Evolutionary conservation across 1,140 invertebrate genomes (phyloP).

Genomic region (Camponotus vicinus): DNA sequence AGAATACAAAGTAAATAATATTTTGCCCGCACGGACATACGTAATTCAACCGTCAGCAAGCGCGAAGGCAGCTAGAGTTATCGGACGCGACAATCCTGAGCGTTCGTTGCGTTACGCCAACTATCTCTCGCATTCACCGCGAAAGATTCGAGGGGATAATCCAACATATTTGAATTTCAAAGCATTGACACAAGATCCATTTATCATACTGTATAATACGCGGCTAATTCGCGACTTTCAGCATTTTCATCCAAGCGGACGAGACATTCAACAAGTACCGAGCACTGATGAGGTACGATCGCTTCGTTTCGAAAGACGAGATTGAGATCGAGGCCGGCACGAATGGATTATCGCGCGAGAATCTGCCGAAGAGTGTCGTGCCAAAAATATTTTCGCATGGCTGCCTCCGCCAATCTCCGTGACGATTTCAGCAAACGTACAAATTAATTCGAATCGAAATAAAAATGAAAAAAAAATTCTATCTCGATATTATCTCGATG

Average conservation of each 20-base stretch:
- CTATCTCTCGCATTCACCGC: background rate
- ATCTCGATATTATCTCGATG: background rate
- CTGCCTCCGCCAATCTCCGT: background rate
- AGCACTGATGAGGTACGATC: background rate
- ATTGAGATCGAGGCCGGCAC: background rate
- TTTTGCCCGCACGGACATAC: background rate
- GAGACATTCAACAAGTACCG: background rate
- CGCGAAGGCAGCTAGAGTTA: conserved; percentile 13
- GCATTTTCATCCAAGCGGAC: background rate
- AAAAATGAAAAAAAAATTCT: background rate
- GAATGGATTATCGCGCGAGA: conserved; percentile 38
- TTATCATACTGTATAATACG: background rate
- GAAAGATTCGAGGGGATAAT: background rate
- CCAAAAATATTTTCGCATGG: conserved; percentile 48
- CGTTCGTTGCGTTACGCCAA: background rate
- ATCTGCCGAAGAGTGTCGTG: conserved; percentile 8
- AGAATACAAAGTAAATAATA: conserved; percentile 14
- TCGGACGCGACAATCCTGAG: conserved; percentile 3
- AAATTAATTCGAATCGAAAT: conserved; percentile 19
- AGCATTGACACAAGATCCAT: background rate
- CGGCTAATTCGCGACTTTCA: background rate
- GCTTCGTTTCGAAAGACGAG: conserved; percentile 9
- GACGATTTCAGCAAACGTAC: conserved; percentile 19
- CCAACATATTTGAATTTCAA: conserved; percentile 2
- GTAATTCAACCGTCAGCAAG: conserved; percentile 7